Evolutionary conservation across 2,888 invertebrate genomes (phyloP).

Genomic region (Metacarcinus magister): DNA sequence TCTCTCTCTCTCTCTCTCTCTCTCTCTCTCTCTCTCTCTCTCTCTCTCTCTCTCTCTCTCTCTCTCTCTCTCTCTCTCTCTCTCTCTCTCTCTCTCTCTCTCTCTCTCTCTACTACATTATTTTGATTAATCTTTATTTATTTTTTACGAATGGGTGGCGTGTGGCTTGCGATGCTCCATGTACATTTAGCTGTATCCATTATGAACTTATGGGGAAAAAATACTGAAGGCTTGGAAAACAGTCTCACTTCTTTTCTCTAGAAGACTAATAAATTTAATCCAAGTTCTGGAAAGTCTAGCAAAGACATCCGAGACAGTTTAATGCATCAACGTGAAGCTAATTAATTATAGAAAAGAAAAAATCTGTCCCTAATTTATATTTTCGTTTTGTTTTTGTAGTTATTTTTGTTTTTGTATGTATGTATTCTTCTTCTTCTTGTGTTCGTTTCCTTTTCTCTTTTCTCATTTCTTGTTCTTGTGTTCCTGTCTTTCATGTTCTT

Average conservation of each 20-base stretch:
- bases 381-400: background rate
- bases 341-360: background rate
- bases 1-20: slow-evolving; percentile 26
- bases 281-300: background rate
- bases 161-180: background rate
- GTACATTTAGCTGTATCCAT: background rate
- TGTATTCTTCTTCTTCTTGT: background rate
- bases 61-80: background rate
- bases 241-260: background rate
- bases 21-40: slow-evolving; percentile 26
- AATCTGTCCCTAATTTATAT: background rate
- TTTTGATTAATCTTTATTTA: background rate
- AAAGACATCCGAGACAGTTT: background rate
- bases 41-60: slow-evolving; percentile 26
- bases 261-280: background rate
- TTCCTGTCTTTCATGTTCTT: background rate
- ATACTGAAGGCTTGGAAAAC: background rate
- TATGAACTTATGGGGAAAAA: background rate
- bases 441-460: background rate
- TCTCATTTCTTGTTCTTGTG: no score
- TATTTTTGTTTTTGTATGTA: background rate
- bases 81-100: background rate
- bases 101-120: background rate
- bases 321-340: background rate
- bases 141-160: background rate